Base-by-base conservation (phyloP, 2,113 vertebrate genomes). In the Eira barbara region DNA sequence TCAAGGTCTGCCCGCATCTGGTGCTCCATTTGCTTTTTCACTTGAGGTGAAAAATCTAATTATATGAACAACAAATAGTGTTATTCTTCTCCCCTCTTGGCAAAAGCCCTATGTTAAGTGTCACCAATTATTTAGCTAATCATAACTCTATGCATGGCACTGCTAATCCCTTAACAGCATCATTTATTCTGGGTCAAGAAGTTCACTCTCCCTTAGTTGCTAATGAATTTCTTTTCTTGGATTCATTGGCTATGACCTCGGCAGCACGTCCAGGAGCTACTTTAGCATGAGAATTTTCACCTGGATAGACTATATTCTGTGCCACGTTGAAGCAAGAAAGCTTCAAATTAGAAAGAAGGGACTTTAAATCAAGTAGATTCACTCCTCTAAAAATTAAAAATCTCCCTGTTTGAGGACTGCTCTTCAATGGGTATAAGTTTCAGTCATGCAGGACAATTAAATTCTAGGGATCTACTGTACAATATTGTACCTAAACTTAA, bases 11-110 rank as follows among this genome's bases (percentile, higher is more conserved):
- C 31, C 89, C 47, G 91, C 91, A 91, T 92, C 89, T 89, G 96
- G 79, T 92, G 52, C 97, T 96, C 97, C 96, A 98, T 96, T 97
- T 97, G 76, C 18, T 96, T 97, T 97, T 94, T 92, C 94, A 98
- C 73, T 97, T 92, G 94, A 93, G 93, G 65, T 94, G 94, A 59
- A 94, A 93, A 94, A 97, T 97, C 97, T 97, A 97, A 96, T 97
- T 95, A 91, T 94, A 91, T 96, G 67, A 96, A 85, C 94, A 97
- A 97, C 79, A 96, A 96, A 93, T 95, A 92, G 84, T 42, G 17
- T 87, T 81, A 84, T 97, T 97, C 42, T 59, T 67, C 73, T 52
- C 25, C 65, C 80, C 91, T 95, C 45, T 85, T 97, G 89, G 93
- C 82, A 96, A 98, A 98, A 96, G 34, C 17, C 93, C 67, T 52